phyloP scores from a whole-genome alignment of 2,113 vertebrate genomes.

The Silurus meridionalis region DNA sequence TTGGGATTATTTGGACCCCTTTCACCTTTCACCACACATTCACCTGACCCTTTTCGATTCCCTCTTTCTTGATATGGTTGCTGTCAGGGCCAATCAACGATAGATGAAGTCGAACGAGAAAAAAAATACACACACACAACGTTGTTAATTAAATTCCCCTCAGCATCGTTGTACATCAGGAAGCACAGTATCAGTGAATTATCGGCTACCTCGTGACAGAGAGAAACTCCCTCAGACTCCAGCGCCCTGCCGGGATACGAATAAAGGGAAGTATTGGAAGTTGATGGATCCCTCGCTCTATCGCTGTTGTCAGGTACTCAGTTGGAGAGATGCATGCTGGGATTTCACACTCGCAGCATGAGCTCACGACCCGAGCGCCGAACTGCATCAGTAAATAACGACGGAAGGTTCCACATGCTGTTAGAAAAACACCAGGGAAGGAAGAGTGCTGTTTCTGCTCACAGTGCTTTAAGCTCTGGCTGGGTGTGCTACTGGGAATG shows the following conservation, averaged over 20 bases:
- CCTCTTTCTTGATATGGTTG: neutral
- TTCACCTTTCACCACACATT: neutral
- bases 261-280: slow-evolving; percentile 22
- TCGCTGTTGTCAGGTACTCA: slow-evolving; percentile 23
- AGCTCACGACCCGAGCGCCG: slow-evolving; percentile 18
- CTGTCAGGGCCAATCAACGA: neutral
- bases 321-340: slow-evolving; percentile 30
- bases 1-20: neutral
- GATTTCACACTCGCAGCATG: slow-evolving; percentile 28
- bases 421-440: slow-evolving; percentile 19
- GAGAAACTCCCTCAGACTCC: neutral
- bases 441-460: neutral
- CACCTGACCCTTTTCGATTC: neutral
- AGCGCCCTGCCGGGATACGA: neutral
- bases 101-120: neutral
- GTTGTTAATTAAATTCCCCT: neutral
- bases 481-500: neutral
- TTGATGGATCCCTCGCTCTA: slow-evolving; percentile 16
- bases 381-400: slow-evolving; percentile 20
- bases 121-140: too few species aligned
- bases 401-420: slow-evolving; percentile 24
- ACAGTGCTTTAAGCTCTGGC: neutral
- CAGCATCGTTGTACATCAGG: neutral
- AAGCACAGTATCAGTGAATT: neutral
- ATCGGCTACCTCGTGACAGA: neutral